Evolutionary conservation across 2,113 vertebrate species (phyloP).

Genomic region (Haplochromis vanheusdeni): DNA sequence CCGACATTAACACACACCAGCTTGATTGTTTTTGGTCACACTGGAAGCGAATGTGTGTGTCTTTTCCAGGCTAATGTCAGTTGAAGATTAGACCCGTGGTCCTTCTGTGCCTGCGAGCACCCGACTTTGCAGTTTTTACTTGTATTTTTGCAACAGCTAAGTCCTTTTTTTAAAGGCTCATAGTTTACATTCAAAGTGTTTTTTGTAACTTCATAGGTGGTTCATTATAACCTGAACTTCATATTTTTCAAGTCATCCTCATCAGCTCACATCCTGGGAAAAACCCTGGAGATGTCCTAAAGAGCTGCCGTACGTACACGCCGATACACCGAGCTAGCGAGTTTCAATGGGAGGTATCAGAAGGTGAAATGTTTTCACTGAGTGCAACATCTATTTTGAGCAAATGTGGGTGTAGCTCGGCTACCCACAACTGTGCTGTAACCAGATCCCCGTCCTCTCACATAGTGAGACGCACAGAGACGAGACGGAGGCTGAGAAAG

Average conservation of each 20-base stretch:
- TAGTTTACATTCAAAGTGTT: constrained; percentile 38
- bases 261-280: background rate
- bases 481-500: background rate
- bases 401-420: background rate
- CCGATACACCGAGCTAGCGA: background rate
- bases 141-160: background rate
- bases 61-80: background rate
- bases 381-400: constrained; percentile 34
- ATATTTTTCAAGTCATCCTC: constrained; percentile 24
- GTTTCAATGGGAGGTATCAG: constrained; percentile 35
- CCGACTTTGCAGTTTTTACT: background rate
- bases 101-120: constrained; percentile 27
- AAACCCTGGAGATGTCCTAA: background rate
- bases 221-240: constrained; percentile 1
- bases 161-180: background rate
- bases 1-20: background rate
- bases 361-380: constrained; percentile 18
- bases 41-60: background rate
- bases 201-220: background rate
- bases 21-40: constrained; percentile 36
- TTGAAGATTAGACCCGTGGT: background rate
- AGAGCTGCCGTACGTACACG: background rate
- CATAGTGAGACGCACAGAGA: background rate
- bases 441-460: constrained; percentile 26
- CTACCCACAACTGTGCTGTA: constrained; percentile 9